These are phyloP conservation scores for Archips xylosteana DNA, from an alignment of 2,888 invertebrate species.

Conservation along the genomic window DNA sequence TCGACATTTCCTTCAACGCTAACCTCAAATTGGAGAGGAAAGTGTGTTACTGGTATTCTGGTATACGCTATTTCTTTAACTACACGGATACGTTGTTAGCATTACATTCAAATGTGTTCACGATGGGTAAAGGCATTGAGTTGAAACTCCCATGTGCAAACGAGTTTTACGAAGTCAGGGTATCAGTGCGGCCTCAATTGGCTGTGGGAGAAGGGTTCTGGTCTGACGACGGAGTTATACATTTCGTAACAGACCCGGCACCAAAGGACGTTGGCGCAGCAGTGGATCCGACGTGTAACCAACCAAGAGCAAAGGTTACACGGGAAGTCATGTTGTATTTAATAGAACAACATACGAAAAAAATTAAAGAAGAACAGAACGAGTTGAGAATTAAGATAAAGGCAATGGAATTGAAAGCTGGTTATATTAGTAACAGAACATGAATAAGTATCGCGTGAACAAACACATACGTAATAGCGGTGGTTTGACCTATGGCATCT, in stretches of 20 bases:
- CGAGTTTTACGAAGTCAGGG: neutral
- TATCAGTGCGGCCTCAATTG: neutral
- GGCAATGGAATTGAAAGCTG: neutral
- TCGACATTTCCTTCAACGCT: too few species aligned
- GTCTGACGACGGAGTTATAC: neutral
- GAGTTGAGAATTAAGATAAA: neutral
- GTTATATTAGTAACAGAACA: neutral
- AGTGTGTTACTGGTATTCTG: neutral
- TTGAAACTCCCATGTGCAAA: neutral
- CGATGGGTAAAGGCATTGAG: neutral
- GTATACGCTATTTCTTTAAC: neutral
- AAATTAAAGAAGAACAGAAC: neutral
- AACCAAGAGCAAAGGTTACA: neutral
- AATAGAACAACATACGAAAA: neutral
- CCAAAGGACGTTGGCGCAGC: neutral
- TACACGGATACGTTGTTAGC: too few species aligned
- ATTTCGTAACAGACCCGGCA: neutral
- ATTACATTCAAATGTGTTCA: too few species aligned
- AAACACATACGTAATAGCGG: too few species aligned
- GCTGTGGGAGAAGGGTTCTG: neutral
- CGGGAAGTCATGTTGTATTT: neutral
- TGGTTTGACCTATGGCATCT: too few species aligned
- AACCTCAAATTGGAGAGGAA: neutral
- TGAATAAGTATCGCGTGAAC: neutral
- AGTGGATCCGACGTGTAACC: neutral